phyloP scores from a whole-genome alignment of 2,797 vertebrate genomes.

The Myotis findleyi region DNA sequence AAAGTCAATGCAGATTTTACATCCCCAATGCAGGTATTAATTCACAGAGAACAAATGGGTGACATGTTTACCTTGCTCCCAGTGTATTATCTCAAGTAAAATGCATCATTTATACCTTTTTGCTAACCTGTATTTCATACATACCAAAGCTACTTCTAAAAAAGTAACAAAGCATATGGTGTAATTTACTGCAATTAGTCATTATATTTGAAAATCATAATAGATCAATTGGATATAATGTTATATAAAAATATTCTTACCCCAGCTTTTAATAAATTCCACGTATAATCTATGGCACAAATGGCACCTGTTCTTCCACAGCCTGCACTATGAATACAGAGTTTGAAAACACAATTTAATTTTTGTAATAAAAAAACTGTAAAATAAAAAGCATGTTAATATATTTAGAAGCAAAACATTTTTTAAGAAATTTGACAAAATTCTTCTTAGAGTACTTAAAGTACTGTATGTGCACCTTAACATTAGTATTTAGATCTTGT shows the following conservation, averaged over 20 bases:
- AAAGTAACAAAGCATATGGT: not conserved
- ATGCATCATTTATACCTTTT: not conserved
- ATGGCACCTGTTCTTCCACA: conserved; percentile 99
- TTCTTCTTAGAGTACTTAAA: conserved; percentile 27
- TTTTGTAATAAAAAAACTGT: conserved; percentile 54
- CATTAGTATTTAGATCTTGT: not conserved
- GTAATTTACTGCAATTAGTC: not conserved
- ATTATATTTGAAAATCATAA: conserved; percentile 42
- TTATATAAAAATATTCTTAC: conserved; percentile 88
- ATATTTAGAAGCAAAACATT: conserved; percentile 46
- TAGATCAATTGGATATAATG: not conserved
- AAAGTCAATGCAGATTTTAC: not conserved
- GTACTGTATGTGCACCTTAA: not conserved
- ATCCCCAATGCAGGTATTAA: not conserved
- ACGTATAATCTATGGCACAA: conserved; percentile 99
- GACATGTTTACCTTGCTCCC: not conserved
- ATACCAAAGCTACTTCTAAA: conserved; percentile 41
- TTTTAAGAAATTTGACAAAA: conserved; percentile 17
- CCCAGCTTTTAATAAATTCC: conserved; percentile 99
- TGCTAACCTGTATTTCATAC: conserved; percentile 17
- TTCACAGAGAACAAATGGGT: not conserved
- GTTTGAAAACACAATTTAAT: conserved; percentile 55
- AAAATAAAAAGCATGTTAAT: conserved; percentile 10
- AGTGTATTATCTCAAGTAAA: not conserved
- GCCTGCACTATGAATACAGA: conserved; percentile 92